Percentiles rank a stretch among this genome's conserved stretches.
Conservation (phyloP, 1,140 invertebrate genomes). For the Drosophila parabipectinata region DNA sequence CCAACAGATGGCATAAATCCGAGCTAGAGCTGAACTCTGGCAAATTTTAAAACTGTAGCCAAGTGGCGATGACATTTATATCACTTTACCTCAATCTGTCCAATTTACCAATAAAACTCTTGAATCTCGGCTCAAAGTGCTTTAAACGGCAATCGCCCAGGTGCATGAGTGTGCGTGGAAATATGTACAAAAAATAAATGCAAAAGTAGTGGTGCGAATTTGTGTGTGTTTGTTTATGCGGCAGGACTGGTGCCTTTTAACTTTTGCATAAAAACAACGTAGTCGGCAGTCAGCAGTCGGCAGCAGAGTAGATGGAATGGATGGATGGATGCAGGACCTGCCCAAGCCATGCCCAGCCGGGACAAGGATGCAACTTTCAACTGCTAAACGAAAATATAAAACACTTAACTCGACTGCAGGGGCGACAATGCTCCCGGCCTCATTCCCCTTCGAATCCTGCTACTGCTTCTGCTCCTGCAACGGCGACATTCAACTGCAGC, state of each 20-base stretch:
- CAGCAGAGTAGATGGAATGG: conserved; percentile 36
- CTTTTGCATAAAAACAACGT: conserved; percentile 77
- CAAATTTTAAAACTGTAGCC: conserved; percentile 10
- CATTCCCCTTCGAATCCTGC: conserved; percentile 42
- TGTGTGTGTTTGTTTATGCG: conserved; percentile 39
- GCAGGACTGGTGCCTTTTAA: conserved; percentile 63
- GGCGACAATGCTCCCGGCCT: conserved; percentile 29
- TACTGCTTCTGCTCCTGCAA: conserved; percentile 13
- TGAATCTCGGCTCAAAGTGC: conserved; percentile 59
- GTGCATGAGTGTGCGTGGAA: conserved; percentile 19
- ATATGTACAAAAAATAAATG: not conserved
- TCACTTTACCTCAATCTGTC: conserved; percentile 78
- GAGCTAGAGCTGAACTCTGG: not conserved
- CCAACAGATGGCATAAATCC: not conserved
- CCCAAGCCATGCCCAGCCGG: conserved; percentile 17
- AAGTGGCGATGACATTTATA: conserved; percentile 61
- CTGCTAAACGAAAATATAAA: conserved; percentile 83
- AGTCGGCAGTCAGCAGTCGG: conserved; percentile 30
- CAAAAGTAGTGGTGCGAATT: conserved; percentile 20
- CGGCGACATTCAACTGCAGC: conserved; percentile 22
- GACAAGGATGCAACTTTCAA: conserved; percentile 77
- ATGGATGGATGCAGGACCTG: conserved; percentile 42
- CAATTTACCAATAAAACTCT: conserved; percentile 79
- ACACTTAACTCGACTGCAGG: conserved; percentile 77
- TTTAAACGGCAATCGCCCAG: conserved; percentile 65